These are phyloP conservation scores for Phanerotoma sp. DNA, from an alignment of 2,888 invertebrate species.

Conservation along the genomic window DNA sequence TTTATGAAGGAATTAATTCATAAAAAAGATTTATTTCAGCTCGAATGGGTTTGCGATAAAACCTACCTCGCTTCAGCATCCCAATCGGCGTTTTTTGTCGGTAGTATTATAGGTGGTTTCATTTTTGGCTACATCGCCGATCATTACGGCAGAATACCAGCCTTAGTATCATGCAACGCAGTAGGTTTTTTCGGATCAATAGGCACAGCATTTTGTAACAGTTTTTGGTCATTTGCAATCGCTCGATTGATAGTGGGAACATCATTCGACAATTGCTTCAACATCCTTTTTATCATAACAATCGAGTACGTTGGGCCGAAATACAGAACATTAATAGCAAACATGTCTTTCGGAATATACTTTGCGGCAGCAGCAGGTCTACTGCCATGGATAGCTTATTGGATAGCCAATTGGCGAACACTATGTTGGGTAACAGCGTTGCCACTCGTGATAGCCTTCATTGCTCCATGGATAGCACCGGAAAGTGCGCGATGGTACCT, in stretches of 20 bases:
- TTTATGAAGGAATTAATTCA: neutral
- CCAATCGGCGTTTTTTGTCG: slow-evolving; percentile 85
- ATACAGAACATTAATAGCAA: slow-evolving; percentile 86
- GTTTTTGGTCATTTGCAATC: slow-evolving; percentile 76
- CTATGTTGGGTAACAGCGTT: slow-evolving; percentile 75
- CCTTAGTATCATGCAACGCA: slow-evolving; percentile 78
- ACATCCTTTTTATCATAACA: slow-evolving; percentile 88
- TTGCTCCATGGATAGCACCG: slow-evolving; percentile 77
- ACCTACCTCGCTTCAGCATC: slow-evolving; percentile 76
- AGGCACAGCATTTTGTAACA: slow-evolving; percentile 72
- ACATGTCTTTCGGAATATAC: slow-evolving; percentile 87
- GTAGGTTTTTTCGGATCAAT: slow-evolving; percentile 73
- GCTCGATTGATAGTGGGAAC: slow-evolving; percentile 82
- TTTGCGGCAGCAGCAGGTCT: slow-evolving; percentile 79
- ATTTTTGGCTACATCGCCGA: slow-evolving; percentile 88
- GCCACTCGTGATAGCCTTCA: slow-evolving; percentile 70
- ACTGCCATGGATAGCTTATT: slow-evolving; percentile 83
- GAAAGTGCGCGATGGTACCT: slow-evolving; percentile 88
- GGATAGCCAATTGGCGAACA: slow-evolving; percentile 76
- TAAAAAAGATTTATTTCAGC: slow-evolving; percentile 55
- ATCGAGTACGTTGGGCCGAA: slow-evolving; percentile 87
- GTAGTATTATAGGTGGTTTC: slow-evolving; percentile 83
- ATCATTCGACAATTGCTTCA: slow-evolving; percentile 88
- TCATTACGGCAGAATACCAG: slow-evolving; percentile 81
- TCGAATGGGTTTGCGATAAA: slow-evolving; percentile 86